Evolutionary conservation across 1,140 invertebrate species (phyloP), one percentile per base, ranked within the genome.

Genomic region (Pachypsylla venusta): DNA sequence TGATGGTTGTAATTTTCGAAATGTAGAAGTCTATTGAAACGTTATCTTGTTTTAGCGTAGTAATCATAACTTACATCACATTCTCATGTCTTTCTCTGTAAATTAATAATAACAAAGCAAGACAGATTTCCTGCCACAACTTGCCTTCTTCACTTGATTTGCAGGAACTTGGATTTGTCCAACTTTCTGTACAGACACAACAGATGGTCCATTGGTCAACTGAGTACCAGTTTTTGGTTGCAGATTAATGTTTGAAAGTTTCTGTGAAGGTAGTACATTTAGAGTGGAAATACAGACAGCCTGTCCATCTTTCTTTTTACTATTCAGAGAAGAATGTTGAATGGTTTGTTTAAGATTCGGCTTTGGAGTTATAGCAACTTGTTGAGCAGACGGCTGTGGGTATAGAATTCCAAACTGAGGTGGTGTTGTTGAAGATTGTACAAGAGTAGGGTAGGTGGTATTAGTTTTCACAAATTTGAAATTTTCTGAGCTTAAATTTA

Each of bases 71-170:
- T 14, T 35, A 24, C 30, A 19, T 16, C 2, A 40, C 27, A 13
- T 22, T 57, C 22, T 19, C 40, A 19, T 48, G 4, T 48, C n/a
- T 5, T 48, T 4, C 48, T 59, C 1, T 59, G 48, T 7, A 19
- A 58, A 25, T 22, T 20, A 59, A 16, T 24, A 20, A 24, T 7
- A 56, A 26, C 14, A 42, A 39, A 57, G 5, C 26, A n/a, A 56
- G n/a, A 42, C 2, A 25, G 13, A 56, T 57, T 57, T 7, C 14
- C 24, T 39, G 24, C 7, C 12, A 24, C 10, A 48, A 58, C 48
- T 20, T 56, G 66, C 66, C 58, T 66, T 65, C 25, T 66, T 66
- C 48, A 66, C 56, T 54, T 63, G 65, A 54, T 66, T 65, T 19
- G 60, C 19, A 13, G 66, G 61, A 19, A 66, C 61, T 4, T 65